A percentile compares a stretch with the other conserved stretches of the same genome.
Evolutionary conservation across 2,888 invertebrate genomes (phyloP).

Genomic region (Leptinotarsa rubiginosa): DNA sequence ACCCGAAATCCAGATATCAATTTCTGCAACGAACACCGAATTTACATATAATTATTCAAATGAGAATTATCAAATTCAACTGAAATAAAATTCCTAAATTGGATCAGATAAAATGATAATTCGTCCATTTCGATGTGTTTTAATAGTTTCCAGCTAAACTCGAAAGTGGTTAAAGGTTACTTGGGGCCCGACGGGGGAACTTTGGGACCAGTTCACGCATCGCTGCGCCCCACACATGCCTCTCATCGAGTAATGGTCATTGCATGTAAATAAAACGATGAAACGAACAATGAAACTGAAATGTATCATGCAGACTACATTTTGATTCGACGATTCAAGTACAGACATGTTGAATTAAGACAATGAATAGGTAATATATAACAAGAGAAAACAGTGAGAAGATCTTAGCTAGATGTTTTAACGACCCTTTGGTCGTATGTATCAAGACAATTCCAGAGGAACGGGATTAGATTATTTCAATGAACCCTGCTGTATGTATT

Average conservation of each 20-base stretch:
- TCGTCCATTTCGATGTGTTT: constrained; percentile 13
- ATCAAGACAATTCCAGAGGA: too few relatives aligned
- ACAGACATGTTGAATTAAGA: constrained; percentile 12
- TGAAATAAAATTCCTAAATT: background rate
- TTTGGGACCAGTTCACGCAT: constrained; percentile 70
- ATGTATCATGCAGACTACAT: constrained; percentile 9
- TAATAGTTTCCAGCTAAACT: constrained; percentile 29
- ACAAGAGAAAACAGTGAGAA: background rate
- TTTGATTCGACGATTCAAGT: background rate
- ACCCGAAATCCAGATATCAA: background rate
- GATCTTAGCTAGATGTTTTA: too few relatives aligned
- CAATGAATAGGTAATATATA: background rate
- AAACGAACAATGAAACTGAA: constrained; percentile 51
- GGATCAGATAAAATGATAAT: constrained; percentile 16
- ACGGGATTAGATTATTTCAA: too few relatives aligned
- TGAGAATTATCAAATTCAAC: background rate
- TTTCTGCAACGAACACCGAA: constrained; percentile 1
- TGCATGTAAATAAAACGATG: constrained; percentile 64
- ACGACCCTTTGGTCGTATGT: too few relatives aligned
- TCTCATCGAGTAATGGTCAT: constrained; percentile 62
- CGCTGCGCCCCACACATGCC: constrained; percentile 70
- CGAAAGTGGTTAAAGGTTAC: constrained; percentile 49
- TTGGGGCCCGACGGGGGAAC: constrained; percentile 62
- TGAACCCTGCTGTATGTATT: too few relatives aligned
- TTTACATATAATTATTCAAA: background rate